Percentiles rank a stretch among this genome's conserved stretches.
These are phyloP conservation scores for Leptoclinus maculatus DNA, from an alignment of 2,797 vertebrate species.

Conservation along the genomic window DNA sequence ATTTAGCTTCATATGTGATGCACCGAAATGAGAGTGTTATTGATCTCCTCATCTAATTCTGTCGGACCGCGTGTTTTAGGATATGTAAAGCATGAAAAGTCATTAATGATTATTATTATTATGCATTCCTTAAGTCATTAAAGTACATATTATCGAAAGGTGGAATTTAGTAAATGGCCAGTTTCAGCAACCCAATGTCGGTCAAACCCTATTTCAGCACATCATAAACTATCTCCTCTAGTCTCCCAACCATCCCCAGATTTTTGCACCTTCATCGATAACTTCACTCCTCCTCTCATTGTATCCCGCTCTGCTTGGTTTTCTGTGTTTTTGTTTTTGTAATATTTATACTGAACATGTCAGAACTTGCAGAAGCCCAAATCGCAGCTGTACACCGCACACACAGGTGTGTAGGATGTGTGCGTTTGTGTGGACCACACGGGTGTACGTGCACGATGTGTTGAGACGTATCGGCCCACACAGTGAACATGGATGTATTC, in stretches of 20 bases:
- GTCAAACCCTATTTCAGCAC: constrained; percentile 49
- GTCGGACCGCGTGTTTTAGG: neutral
- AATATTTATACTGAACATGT: constrained; percentile 83
- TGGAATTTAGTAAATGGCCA: constrained; percentile 17
- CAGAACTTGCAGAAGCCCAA: constrained; percentile 79
- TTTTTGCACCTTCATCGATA: constrained; percentile 22
- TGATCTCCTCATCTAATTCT: neutral
- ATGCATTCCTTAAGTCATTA: neutral
- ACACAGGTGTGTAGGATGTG: constrained; percentile 40
- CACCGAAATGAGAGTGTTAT: neutral
- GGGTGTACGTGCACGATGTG: constrained; percentile 30
- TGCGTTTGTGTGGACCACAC: constrained; percentile 35
- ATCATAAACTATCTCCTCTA: neutral
- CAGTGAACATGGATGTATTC: constrained; percentile 48
- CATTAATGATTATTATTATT: neutral
- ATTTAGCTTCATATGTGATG: neutral
- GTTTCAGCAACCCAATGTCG: constrained; percentile 38
- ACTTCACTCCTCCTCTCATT: neutral
- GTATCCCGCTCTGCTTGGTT: constrained; percentile 48
- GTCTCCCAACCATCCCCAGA: constrained; percentile 20
- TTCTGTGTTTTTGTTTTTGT: constrained; percentile 67
- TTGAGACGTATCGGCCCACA: constrained; percentile 50
- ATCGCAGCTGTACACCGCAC: constrained; percentile 67
- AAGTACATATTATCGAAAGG: neutral
- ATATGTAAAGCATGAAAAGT: neutral